phyloP scores from a whole-genome alignment of 2,888 invertebrate species.

The Calliphora vomitoria region DNA sequence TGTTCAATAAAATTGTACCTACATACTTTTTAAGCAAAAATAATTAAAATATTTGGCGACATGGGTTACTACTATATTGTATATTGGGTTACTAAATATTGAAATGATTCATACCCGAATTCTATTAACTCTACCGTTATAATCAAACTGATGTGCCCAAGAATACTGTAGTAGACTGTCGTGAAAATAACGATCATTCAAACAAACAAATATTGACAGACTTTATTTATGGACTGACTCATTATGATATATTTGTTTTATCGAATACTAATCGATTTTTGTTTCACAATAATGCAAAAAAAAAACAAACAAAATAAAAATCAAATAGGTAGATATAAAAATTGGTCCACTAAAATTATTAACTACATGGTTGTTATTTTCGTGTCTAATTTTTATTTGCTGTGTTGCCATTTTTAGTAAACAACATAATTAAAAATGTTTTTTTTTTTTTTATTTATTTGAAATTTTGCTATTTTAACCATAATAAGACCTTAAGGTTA shows the following conservation, averaged over 20 bases:
- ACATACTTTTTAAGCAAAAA: too few relatives aligned
- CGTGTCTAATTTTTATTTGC: slow-evolving; percentile 17
- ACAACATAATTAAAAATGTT: slow-evolving; percentile 36
- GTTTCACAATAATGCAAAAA: slow-evolving; percentile 3
- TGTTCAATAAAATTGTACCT: too few relatives aligned
- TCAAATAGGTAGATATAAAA: neutral
- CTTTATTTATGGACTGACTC: slow-evolving; percentile 42
- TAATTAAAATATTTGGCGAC: too few relatives aligned
- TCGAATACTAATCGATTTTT: slow-evolving; percentile 25
- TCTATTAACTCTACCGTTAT: neutral
- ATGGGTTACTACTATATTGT: too few relatives aligned
- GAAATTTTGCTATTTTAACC: slow-evolving; percentile 57
- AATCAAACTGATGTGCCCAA: slow-evolving; percentile 15
- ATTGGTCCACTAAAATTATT: slow-evolving; percentile 42
- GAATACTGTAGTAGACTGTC: neutral
- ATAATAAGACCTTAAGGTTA: slow-evolving; percentile 66
- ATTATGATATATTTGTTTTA: slow-evolving; percentile 30
- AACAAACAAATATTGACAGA: slow-evolving; percentile 27
- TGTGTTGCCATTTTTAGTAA: slow-evolving; percentile 59
- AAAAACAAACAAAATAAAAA: neutral
- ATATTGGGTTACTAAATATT: neutral
- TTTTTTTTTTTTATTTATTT: slow-evolving; percentile 35
- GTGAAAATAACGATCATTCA: neutral
- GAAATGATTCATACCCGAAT: slow-evolving; percentile 20
- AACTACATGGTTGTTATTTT: slow-evolving; percentile 52